A percentile compares a stretch with the other conserved stretches of the same genome.
Conservation (phyloP, 2,888 invertebrate genomes). For the Stomorhina lunata region DNA sequence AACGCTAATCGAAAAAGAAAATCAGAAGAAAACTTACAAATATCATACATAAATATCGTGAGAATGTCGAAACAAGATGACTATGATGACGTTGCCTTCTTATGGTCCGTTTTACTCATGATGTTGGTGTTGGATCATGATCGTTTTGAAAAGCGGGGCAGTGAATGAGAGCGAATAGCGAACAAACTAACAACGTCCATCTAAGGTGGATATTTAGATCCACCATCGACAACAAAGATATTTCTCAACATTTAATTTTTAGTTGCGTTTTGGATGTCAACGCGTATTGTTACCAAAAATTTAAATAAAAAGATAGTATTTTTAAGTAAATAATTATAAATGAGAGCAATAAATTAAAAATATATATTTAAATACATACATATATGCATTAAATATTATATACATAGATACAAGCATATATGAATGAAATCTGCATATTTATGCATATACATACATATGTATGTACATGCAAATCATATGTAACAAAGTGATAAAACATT, state of each 20-base stretch:
- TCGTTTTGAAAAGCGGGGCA: constrained; percentile 49
- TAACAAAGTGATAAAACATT: neutral
- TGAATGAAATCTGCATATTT: neutral
- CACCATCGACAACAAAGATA: constrained; percentile 62
- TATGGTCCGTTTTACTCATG: constrained; percentile 48
- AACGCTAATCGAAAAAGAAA: constrained; percentile 34
- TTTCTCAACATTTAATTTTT: constrained; percentile 74
- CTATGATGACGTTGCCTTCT: constrained; percentile 53
- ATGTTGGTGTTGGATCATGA: constrained; percentile 37
- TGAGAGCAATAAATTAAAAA: constrained; percentile 15
- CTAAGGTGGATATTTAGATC: constrained; percentile 79
- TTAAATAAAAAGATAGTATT: constrained; percentile 9
- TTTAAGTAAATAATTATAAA: neutral
- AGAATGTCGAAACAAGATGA: constrained; percentile 55
- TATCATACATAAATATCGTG: constrained; percentile 50
- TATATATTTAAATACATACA: neutral
- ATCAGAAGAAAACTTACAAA: constrained; percentile 36
- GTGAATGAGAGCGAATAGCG: constrained; percentile 40
- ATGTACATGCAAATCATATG: no score
- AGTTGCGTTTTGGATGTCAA: constrained; percentile 80
- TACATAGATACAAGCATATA: constrained; percentile 19
- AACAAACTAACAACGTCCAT: constrained; percentile 73
- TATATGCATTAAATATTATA: neutral
- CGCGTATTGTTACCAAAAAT: constrained; percentile 70
- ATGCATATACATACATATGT: no score